A percentile compares a stretch with the other conserved stretches of the same genome.
Conservation (phyloP, 2,797 vertebrate genomes). For the Manis javanica region DNA sequence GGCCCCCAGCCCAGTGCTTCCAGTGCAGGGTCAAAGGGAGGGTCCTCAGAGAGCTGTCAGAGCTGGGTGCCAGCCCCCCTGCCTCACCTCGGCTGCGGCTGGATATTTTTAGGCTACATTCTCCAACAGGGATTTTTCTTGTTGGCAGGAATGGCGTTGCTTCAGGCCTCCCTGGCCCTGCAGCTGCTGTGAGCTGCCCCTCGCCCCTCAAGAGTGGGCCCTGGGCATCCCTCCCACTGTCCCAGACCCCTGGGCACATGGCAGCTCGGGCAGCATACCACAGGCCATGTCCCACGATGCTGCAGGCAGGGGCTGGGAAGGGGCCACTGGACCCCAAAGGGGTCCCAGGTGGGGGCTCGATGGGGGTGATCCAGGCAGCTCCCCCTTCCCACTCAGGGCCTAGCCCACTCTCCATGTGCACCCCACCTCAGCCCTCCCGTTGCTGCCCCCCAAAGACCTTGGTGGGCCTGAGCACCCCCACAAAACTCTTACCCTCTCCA, state of each 20-base stretch:
- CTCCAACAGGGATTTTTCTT: not conserved
- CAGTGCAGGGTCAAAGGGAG: slow-evolving; percentile 63
- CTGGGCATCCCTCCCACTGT: not conserved
- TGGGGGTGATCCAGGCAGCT: not conserved
- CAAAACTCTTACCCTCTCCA: not conserved
- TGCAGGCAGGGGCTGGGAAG: not conserved
- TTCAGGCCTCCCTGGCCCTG: no score
- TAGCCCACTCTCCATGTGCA: not conserved
- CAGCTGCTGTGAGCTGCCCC: no score
- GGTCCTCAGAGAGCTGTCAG: slow-evolving; percentile 37
- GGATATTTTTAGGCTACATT: not conserved
- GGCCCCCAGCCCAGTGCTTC: slow-evolving; percentile 69
- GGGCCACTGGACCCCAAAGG: not conserved
- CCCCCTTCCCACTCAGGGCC: no score
- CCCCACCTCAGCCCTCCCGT: not conserved
- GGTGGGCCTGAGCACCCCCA: rapidly evolving
- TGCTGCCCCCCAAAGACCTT: not conserved
- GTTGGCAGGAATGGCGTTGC: not conserved
- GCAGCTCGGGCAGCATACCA: rapidly evolving
- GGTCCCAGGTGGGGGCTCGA: not conserved
- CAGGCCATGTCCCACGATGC: rapidly evolving
- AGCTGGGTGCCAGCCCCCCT: not conserved
- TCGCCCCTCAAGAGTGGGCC: not conserved
- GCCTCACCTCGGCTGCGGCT: not conserved
- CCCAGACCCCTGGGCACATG: not conserved